Conservation (phyloP, 1,140 invertebrate genomes). For the Drosophila athabasca region DNA sequence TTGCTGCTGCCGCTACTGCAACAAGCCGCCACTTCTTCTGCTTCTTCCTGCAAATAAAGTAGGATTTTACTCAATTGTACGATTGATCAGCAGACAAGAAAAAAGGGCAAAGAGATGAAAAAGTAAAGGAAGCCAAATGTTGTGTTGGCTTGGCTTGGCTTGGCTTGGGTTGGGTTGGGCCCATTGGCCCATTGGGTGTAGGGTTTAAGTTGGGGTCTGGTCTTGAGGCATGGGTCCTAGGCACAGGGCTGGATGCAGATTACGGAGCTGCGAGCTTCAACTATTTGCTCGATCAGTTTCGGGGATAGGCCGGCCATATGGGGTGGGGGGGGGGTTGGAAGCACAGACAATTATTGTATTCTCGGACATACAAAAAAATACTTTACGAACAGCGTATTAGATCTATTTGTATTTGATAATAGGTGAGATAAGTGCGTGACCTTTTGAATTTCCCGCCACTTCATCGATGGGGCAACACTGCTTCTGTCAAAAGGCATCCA, state of each 20-base stretch:
- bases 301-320: slow-evolving; percentile 23
- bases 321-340: no score
- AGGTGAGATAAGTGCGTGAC: no score
- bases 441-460: no score
- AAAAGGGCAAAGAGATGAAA: slow-evolving; percentile 28
- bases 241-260: slow-evolving; percentile 51
- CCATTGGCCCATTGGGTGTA: slow-evolving; percentile 12
- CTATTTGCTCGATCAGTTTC: slow-evolving; percentile 55
- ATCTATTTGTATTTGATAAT: no score
- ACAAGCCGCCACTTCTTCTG: slow-evolving; percentile 47
- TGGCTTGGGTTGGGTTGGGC: slow-evolving; percentile 32
- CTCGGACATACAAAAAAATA: no score
- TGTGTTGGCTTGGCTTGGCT: slow-evolving; percentile 47
- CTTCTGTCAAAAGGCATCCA: no score
- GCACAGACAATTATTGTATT: background rate
- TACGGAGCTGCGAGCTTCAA: slow-evolving; percentile 44
- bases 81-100: slow-evolving; percentile 73
- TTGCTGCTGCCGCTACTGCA: slow-evolving; percentile 6
- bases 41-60: slow-evolving; percentile 77
- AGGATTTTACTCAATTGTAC: slow-evolving; percentile 81
- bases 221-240: background rate
- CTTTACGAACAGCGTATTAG: no score
- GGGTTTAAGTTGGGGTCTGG: slow-evolving; percentile 1
- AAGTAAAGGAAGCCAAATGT: slow-evolving; percentile 38
- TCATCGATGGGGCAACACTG: no score